Base-by-base conservation (phyloP, 1,140 invertebrate species). In the Drosophila arawakana region DNA sequence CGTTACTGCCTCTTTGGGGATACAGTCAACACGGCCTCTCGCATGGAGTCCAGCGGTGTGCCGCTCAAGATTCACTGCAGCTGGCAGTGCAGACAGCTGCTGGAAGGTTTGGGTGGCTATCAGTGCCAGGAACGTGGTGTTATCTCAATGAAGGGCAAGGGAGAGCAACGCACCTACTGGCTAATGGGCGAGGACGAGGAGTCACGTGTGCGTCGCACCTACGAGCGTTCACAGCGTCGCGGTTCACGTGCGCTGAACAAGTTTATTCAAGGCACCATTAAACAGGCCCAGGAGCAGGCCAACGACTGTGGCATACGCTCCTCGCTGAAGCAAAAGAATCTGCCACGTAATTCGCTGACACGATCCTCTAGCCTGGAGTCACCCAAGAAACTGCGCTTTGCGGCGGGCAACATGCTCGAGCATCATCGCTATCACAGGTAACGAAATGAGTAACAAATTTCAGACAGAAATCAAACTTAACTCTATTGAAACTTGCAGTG, bases 1-100 rank as follows among this genome's bases (percentile, higher is more conserved):
- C 94, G 98, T 13, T 99, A 98, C 92, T 99, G 98, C 91, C 93
- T 99, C 6, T 98, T 98, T 91, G 98, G 98, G 0, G 98, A 99
- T 90, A 98, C 98, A 0, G 96, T 99, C 5, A 99, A 99, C 92
- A 98, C 97, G 0, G 97, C 98, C 0, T 97, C 96, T 21, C 94
- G 98, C 55, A 98, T 99, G 97, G 98, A 98, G 93, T 98, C 97
- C 0, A 97, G 96, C 39, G 97, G 97, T 37, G 94, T 95, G 95
- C 97, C 97, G 7, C 93, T 97, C 21, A 96, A 96, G 89, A 97
- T 98, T 60, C 97, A 98, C 93, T 97, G 97, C 79, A 98, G 97
- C 72, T 93, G 93, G 44, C 94, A 95, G 75, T 97, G 96, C 73
- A 96, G 96, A 63, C 91, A 94, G 0, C 93, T 97, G 2, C 93